phyloP scores from a whole-genome alignment of 2,113 vertebrate genomes.

The rabbit (Oryctolagus cuniculus) region DNA sequence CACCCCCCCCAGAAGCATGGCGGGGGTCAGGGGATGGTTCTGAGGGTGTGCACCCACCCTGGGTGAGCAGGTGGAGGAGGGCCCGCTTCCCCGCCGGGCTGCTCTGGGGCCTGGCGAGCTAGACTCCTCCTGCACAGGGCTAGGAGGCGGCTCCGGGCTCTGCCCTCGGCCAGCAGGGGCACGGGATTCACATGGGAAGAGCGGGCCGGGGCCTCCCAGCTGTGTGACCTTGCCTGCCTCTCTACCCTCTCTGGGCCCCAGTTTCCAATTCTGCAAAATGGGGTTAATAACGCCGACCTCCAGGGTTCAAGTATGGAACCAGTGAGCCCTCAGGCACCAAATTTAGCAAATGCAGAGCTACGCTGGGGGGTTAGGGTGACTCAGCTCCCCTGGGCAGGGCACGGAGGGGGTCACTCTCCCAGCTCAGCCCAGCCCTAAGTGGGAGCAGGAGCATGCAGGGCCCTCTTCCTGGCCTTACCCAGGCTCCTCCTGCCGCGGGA shows the following conservation, averaged over 20 bases:
- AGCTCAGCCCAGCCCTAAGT: background rate
- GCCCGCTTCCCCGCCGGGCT: background rate
- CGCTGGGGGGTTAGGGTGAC: background rate
- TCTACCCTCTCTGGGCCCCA: background rate
- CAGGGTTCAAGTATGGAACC: background rate
- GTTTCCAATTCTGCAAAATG: background rate
- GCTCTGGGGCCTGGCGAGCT: background rate
- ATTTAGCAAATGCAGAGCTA: background rate
- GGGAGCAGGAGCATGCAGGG: background rate
- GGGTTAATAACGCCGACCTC: background rate
- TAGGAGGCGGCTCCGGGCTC: background rate
- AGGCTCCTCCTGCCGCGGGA: constrained; percentile 87
- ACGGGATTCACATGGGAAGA: background rate
- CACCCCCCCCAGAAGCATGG: background rate
- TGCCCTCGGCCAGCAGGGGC: background rate
- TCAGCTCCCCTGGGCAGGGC: background rate
- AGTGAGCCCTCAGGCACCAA: background rate
- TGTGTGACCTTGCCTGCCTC: background rate
- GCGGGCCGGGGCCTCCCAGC: background rate
- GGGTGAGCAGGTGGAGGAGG: background rate
- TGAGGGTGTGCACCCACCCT: background rate
- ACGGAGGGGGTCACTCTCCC: background rate
- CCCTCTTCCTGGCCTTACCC: constrained; percentile 74
- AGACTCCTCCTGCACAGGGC: background rate
- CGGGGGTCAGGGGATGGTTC: background rate